phyloP scores from a whole-genome alignment of 2,888 invertebrate species.

The Lasiommata megera region DNA sequence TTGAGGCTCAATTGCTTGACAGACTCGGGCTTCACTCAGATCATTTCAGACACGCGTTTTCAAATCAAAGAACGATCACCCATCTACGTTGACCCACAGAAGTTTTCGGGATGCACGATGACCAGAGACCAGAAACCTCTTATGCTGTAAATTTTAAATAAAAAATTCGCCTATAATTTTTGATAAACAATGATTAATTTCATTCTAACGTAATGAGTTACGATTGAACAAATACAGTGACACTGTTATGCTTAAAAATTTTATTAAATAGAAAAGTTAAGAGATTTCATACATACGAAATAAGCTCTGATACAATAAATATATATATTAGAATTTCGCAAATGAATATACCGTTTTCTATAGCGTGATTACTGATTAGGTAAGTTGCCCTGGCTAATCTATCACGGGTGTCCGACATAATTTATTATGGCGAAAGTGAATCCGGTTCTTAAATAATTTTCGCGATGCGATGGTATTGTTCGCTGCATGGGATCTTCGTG shows the following conservation, averaged over 20 bases:
- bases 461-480: constrained; percentile 73
- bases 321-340: background rate
- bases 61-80: too few relatives aligned
- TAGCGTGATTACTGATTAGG: constrained; percentile 33
- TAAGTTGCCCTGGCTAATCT: constrained; percentile 46
- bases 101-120: too few relatives aligned
- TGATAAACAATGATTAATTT: constrained; percentile 1
- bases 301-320: background rate
- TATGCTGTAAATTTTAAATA: too few relatives aligned
- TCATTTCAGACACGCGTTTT: too few relatives aligned
- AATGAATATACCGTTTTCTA: background rate
- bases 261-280: background rate
- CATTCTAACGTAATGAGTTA: background rate
- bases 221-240: background rate
- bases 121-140: too few relatives aligned
- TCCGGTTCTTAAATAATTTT: constrained; percentile 67
- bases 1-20: too few relatives aligned
- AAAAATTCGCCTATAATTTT: too few relatives aligned
- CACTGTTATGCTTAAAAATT: constrained; percentile 13
- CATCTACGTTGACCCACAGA: too few relatives aligned
- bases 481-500: constrained; percentile 57
- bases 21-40: too few relatives aligned
- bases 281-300: background rate
- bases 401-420: constrained; percentile 39
- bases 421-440: constrained; percentile 66